Conservation (phyloP, 2,797 vertebrate genomes). For the Rhynchonycteris naso region DNA sequence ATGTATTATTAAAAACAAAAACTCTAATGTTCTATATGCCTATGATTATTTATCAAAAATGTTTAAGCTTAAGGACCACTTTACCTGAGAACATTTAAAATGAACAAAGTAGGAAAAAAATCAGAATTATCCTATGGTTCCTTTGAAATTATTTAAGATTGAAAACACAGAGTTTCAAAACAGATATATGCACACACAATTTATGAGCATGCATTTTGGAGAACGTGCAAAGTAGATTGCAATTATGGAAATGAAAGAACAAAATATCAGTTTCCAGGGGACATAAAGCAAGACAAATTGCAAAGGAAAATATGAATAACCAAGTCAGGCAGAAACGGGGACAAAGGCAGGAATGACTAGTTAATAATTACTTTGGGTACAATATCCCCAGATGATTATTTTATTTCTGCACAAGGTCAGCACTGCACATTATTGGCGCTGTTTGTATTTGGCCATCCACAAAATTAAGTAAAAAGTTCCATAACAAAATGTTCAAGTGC, state of each 20-base stretch:
- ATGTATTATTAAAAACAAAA: conserved; percentile 31
- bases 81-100: conserved; percentile 53
- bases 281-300: conserved; percentile 65
- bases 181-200: conserved; percentile 30
- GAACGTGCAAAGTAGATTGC: conserved; percentile 27
- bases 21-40: neutral
- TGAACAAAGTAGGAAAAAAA: neutral
- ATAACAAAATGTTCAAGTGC: conserved; percentile 50
- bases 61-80: neutral
- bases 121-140: neutral
- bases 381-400: conserved; percentile 40
- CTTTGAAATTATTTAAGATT: conserved; percentile 51
- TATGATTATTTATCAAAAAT: conserved; percentile 27
- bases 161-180: conserved; percentile 25
- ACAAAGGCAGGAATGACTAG: conserved; percentile 30
- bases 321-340: conserved; percentile 53
- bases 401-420: conserved; percentile 52
- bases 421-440: neutral
- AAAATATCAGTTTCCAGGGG: conserved; percentile 58
- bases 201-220: conserved; percentile 52
- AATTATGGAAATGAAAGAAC: conserved; percentile 74
- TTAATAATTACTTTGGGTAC: conserved; percentile 58
- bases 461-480: conserved; percentile 58
- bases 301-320: conserved; percentile 69
- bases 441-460: conserved; percentile 51